Percentiles rank a stretch among this genome's conserved stretches.
Conservation (phyloP, 2,888 invertebrate genomes). For the Agonopterix subpropinquella region DNA sequence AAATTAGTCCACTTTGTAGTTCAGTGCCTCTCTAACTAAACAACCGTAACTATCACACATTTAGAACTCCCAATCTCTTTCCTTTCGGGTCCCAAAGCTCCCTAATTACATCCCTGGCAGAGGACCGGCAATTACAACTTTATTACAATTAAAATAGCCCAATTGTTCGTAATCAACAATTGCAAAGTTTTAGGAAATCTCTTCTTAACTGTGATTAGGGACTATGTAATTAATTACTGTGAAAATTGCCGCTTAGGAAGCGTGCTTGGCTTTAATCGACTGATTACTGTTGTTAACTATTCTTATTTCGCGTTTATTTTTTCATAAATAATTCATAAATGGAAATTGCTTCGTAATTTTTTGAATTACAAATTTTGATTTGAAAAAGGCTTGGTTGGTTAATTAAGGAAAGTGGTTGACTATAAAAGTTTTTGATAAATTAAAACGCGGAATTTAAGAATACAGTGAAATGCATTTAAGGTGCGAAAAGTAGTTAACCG, state of each 20-base stretch:
- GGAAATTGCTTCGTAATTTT: too few species aligned
- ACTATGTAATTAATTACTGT: slow-evolving; percentile 39
- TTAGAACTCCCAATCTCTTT: not conserved
- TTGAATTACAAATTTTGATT: too few species aligned
- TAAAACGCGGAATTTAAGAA: not conserved
- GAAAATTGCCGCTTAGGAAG: slow-evolving; percentile 8
- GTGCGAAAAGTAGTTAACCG: too few species aligned
- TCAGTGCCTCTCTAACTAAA: too few species aligned
- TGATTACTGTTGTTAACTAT: not conserved
- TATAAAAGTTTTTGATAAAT: too few species aligned
- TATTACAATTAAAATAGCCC: slow-evolving; percentile 19
- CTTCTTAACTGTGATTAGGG: slow-evolving; percentile 38
- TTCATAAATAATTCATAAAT: too few species aligned
- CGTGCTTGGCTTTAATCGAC: slow-evolving; percentile 24
- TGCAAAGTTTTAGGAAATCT: slow-evolving; percentile 40
- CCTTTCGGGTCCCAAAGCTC: slow-evolving; percentile 3
- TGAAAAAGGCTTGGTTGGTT: too few species aligned
- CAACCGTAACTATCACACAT: too few species aligned
- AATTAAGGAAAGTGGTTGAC: too few species aligned
- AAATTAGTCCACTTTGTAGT: too few species aligned
- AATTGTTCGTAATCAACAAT: slow-evolving; percentile 30
- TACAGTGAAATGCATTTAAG: too few species aligned
- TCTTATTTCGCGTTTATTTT: too few species aligned
- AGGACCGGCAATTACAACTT: slow-evolving; percentile 15
- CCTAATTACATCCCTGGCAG: slow-evolving; percentile 2